These are phyloP conservation scores for Nyctibius grandis DNA, from an alignment of 2,797 vertebrate species.

Conservation along the genomic window DNA sequence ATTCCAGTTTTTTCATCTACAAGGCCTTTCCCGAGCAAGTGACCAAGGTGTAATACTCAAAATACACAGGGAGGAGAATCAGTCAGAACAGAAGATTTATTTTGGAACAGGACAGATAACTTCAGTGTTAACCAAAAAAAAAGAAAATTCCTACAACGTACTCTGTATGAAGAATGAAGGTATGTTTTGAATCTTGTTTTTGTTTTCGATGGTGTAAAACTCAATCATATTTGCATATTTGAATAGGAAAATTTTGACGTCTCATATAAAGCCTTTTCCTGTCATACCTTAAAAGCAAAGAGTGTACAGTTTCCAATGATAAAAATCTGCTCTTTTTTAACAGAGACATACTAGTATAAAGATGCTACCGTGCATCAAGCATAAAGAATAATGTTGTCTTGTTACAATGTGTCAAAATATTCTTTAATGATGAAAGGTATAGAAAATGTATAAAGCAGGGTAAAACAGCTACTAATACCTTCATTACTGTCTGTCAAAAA, in stretches of 20 bases:
- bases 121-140: neutral
- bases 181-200: neutral
- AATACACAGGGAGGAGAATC: neutral
- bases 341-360: neutral
- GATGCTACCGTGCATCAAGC: neutral
- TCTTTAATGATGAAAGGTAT: conserved; percentile 30
- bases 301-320: neutral
- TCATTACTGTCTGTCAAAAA: conserved; percentile 57
- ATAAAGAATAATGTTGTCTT: conserved; percentile 4
- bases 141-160: neutral
- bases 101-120: neutral
- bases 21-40: neutral
- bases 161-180: neutral
- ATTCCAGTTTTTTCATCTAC: neutral
- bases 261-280: neutral
- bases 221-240: neutral
- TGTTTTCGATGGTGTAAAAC: neutral
- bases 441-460: conserved; percentile 39
- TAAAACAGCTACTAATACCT: conserved; percentile 57
- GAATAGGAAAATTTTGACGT: neutral
- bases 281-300: neutral
- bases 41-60: neutral
- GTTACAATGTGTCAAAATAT: conserved; percentile 37
- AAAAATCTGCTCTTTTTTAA: neutral
- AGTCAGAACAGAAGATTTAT: neutral